Base-by-base conservation (phyloP, 2,888 invertebrate genomes). In the Synanthedon vespiformis region DNA sequence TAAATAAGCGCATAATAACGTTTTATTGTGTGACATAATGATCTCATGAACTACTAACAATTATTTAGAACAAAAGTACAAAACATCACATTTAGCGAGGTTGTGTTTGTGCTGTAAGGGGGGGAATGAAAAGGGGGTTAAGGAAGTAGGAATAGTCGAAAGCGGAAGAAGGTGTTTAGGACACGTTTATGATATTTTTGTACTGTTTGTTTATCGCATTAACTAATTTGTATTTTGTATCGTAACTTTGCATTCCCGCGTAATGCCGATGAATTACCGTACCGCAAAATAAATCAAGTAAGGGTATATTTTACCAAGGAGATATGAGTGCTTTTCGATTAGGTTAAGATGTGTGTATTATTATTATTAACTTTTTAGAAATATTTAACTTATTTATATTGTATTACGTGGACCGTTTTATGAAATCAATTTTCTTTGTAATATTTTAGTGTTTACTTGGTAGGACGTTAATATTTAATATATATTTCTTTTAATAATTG, bases 361-460 rank as follows among this genome's bases (percentile, higher is more conserved):
- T 86, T 84, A 86, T 83, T 86, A 86, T 86, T 84, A 86, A 86
- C 78, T 75, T 86, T 83, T 85, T 87, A 86, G 86, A 85, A n/a
- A 80, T 86, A 85, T 86, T 86, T 85, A 86, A 86, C 86, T 87
- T 87, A 87, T 87, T 87, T 86, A 81, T 82, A 84, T 83, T 81
- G 81, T 83, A 86, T 86, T 85, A 82, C 77, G 80, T 83, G 84
- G 80, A 81, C 72, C 74, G 80, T 80, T 49, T 18, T 80, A 80
- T 82, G 73, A 74, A 78, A 86, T 77, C 74, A 77, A 10, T 82
- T 87, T 87, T 78, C 83, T 87, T 87, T 86, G 74, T 83, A 81
- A 84, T 84, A 80, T 80, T 85, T 85, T 86, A 86, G 86, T 76
- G 70, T 83, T 34, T 82, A 84, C 69, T 22, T 70, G 77, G 77